phyloP scores from a whole-genome alignment of 2,797 vertebrate species.

The Spinus pinus region DNA sequence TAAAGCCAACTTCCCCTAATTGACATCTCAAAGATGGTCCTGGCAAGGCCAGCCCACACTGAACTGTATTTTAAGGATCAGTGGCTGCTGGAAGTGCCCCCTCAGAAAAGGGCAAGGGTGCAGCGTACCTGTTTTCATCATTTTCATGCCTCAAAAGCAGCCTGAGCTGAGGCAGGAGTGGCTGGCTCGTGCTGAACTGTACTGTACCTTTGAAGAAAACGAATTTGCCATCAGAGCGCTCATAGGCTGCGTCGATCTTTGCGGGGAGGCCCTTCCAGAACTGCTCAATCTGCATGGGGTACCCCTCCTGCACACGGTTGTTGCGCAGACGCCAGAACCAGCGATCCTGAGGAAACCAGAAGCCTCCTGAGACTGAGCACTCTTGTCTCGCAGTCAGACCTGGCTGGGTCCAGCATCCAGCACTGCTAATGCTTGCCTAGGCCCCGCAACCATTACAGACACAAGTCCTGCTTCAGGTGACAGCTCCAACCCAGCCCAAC shows the following conservation, averaged over 20 bases:
- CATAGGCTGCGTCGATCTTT: slow-evolving; percentile 94
- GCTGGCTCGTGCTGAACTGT: not conserved
- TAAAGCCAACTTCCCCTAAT: not conserved
- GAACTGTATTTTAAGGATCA: not conserved
- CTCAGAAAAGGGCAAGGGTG: not conserved
- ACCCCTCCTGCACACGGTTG: slow-evolving; percentile 96
- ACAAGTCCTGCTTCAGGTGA: not conserved
- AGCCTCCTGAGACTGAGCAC: not conserved
- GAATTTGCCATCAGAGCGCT: slow-evolving; percentile 94
- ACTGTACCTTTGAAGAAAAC: slow-evolving; percentile 96
- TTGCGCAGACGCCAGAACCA: slow-evolving; percentile 99
- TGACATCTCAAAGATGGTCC: not conserved
- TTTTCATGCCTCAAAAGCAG: too few relatives aligned
- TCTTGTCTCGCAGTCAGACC: not conserved
- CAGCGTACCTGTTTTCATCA: rapidly evolving
- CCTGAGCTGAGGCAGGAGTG: not conserved
- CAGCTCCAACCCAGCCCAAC: not conserved
- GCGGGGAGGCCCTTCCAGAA: slow-evolving; percentile 97
- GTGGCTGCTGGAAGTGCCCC: not conserved
- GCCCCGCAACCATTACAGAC: not conserved
- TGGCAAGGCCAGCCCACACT: not conserved
- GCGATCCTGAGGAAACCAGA: slow-evolving; percentile 80
- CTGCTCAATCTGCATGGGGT: slow-evolving; percentile 97
- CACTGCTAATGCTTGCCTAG: not conserved
- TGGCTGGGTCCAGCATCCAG: not conserved